Base-by-base conservation (phyloP, 2,113 vertebrate species). In the Fregetta grallaria region DNA sequence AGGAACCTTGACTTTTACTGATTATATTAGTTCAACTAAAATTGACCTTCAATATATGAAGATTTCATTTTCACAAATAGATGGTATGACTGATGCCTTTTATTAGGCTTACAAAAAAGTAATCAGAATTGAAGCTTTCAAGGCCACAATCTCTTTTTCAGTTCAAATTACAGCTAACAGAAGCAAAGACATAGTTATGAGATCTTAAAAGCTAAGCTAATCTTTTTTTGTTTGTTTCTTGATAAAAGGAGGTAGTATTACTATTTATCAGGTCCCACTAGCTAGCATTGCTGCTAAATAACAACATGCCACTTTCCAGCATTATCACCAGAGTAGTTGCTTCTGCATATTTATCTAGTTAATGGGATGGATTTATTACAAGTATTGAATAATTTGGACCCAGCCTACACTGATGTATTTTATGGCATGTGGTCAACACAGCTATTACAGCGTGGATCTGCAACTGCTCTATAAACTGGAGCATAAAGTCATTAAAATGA, bases 311-410 rank as follows among this genome's bases (percentile, higher is more conserved):
- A 92, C 95, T 97, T 95, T 70, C 70, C 92, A 92, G 85, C 65
- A 71, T 94, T 93, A 96, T 96, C 95, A 92, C 95, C 92, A 92
- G 92, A 87, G 95, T 11, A 96, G 97, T 96, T 93, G 66, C 75
- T 78, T 83, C 85, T 94, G 85, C 89, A 95, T 97, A 97, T 97
- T 97, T 97, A 97, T 97, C 88, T 84, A 95, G 96, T 96, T 98
- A 98, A 97, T 91, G 71, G 96, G 94, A 93, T 95, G 80, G 97
- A 98, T 98, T 98, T 98, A 98, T 98, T 98, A 97, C 97, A 92
- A 96, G 96, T 96, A 91, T 97, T 92, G 96, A 97, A 98, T 98
- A 94, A 98, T 97, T 96, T 93, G 96, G 95, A 94, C 88, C 91
- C 63, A 61, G 21, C 88, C 87, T 97, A 93, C 88, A 68, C 7